phyloP scores from a whole-genome alignment of 2,113 vertebrate species.

The Probosciger aterrimus region DNA sequence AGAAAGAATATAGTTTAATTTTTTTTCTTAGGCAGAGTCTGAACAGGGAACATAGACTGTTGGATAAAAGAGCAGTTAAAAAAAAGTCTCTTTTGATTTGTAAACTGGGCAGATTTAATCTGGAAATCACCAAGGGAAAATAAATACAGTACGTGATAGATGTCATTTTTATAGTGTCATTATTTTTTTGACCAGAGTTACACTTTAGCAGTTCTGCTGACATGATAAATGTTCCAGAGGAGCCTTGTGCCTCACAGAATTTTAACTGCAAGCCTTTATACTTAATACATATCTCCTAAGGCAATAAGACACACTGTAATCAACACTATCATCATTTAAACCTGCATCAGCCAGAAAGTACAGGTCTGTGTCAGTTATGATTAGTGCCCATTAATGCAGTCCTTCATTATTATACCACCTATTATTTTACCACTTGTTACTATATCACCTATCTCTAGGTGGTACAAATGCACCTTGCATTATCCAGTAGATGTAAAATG shows the following conservation, averaged over 20 bases:
- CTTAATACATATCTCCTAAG: constrained; percentile 33
- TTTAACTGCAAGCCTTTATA: constrained; percentile 38
- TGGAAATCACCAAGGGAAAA: constrained; percentile 54
- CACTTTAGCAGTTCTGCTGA: constrained; percentile 39
- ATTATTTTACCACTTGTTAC: constrained; percentile 35
- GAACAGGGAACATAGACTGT: background rate
- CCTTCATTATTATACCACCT: background rate
- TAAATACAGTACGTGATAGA: constrained; percentile 52
- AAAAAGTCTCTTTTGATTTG: constrained; percentile 37
- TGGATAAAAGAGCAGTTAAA: background rate
- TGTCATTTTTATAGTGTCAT: constrained; percentile 52
- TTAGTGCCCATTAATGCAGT: constrained; percentile 10
- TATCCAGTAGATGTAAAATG: background rate
- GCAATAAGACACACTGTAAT: constrained; percentile 17
- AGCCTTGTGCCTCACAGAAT: constrained; percentile 18
- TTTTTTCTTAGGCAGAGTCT: background rate
- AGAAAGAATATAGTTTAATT: background rate
- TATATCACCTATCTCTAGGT: background rate
- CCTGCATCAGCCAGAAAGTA: constrained; percentile 1
- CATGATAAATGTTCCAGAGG: constrained; percentile 34
- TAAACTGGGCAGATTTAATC: constrained; percentile 57
- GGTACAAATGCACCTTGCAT: background rate
- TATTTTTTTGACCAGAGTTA: constrained; percentile 55
- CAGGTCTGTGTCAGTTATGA: background rate
- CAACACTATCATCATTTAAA: constrained; percentile 53